Conservation (phyloP, 2,888 invertebrate species). For the Lissonota sp. region DNA sequence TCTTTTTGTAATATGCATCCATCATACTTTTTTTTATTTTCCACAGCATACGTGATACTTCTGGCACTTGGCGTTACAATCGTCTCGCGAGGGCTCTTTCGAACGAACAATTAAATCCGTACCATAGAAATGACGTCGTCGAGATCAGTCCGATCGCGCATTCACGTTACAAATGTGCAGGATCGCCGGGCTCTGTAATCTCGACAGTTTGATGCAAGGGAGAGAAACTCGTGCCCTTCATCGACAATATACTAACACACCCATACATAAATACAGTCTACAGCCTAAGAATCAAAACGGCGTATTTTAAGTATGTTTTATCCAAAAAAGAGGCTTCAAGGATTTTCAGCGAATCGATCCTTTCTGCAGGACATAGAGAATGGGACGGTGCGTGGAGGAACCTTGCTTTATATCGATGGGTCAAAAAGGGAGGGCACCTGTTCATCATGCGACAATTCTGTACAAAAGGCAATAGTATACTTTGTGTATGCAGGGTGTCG, state of each 20-base stretch:
- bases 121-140: constrained; percentile 48
- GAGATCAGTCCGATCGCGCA: constrained; percentile 43
- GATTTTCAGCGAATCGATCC: neutral
- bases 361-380: too few relatives aligned
- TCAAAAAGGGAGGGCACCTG: constrained; percentile 48
- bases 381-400: too few relatives aligned
- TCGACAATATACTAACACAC: too few relatives aligned
- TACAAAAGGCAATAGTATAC: constrained; percentile 28
- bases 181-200: neutral
- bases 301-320: neutral
- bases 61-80: constrained; percentile 54
- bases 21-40: too few relatives aligned
- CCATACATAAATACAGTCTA: too few relatives aligned
- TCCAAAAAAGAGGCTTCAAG: constrained; percentile 8
- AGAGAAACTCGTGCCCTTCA: neutral
- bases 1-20: too few relatives aligned
- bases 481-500: too few relatives aligned
- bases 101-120: constrained; percentile 58
- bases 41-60: constrained; percentile 39
- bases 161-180: constrained; percentile 3
- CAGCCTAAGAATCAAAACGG: neutral
- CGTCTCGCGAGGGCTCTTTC: constrained; percentile 42
- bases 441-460: constrained; percentile 14
- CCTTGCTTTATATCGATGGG: too few relatives aligned
- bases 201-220: neutral